Conservation (phyloP, 2,797 vertebrate species). For the Euthynnus affinis region DNA sequence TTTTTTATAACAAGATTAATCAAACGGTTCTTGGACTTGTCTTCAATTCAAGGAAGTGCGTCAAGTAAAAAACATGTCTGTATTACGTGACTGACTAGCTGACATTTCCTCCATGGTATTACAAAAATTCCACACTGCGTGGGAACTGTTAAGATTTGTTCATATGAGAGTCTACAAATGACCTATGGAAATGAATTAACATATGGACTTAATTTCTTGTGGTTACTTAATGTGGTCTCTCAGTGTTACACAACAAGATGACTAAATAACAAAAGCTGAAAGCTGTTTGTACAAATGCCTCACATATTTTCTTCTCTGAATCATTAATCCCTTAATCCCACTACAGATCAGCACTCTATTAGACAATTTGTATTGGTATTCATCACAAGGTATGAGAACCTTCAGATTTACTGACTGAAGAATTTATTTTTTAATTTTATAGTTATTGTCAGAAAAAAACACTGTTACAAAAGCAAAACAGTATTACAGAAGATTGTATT, state of each 20-base stretch:
- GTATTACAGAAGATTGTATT: background rate
- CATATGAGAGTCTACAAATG: too few species aligned
- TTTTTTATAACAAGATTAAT: background rate
- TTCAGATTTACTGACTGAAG: conserved; percentile 5
- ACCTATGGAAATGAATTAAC: too few species aligned
- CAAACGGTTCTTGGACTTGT: background rate
- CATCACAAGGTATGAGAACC: background rate
- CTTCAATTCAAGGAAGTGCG: background rate
- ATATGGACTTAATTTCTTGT: background rate
- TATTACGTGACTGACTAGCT: background rate
- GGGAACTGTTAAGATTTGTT: background rate
- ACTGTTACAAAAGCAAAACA: background rate
- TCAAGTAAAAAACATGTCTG: background rate
- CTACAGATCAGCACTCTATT: background rate
- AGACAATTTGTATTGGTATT: background rate
- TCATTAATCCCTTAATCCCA: background rate
- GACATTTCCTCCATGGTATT: background rate
- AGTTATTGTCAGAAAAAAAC: background rate
- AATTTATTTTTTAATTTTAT: background rate
- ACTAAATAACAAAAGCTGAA: background rate
- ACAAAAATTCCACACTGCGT: background rate
- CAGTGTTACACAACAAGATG: background rate
- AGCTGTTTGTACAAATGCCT: background rate
- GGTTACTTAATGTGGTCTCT: too few species aligned
- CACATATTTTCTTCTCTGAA: background rate